Evolutionary conservation across 2,888 invertebrate genomes (phyloP), one percentile per base, ranked within the genome.

Genomic region (Aphidius colemani): DNA sequence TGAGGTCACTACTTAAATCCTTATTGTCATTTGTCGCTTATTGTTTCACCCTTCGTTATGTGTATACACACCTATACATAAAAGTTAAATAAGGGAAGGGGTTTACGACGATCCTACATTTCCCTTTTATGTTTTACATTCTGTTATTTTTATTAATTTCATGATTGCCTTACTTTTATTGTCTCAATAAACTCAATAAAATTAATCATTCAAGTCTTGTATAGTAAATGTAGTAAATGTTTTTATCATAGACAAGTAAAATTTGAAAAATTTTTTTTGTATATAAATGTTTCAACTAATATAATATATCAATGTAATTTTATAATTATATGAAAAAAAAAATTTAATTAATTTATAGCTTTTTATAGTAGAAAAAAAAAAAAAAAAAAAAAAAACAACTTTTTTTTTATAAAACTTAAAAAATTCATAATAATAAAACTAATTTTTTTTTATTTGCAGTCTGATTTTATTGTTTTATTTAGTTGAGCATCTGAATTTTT

Each of bases 1-100:
- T 80, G 80, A 81, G 80, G 80, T 80, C 80, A 79, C 78, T 81
- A 80, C 80, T 80, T 80, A 79, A 81, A 80, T 80, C 78, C 78
- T 80, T 81, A 80, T 80, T 80, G 80, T 80, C 80, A 80, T 81
- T 75, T 75, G 77, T 79, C 79, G 80, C 78, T 80, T 79, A 80
- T 80, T 80, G 80, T 80, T 80, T 80, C 80, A 80, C 80, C 80
- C 80, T 80, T 79, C 79, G 75, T 61, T 66, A 65, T 66, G 63
- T 18, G 18, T 30, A 39, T 30, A 30, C 30, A 30, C 3, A 30
- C 3, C 30, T 30, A 30, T 30, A 30, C 5, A 30, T 30, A 30
- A 30, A 30, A 30, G 3, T 30, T 5, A 30, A 5, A 5, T 68
- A 72, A 62, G 64, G 66, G 70, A 67, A 64, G 73, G 76, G 73